Percentiles rank a stretch among this genome's conserved stretches.
These are phyloP conservation scores for Pithys albifrons DNA, from an alignment of 2,113 vertebrate genomes.

Conservation along the genomic window DNA sequence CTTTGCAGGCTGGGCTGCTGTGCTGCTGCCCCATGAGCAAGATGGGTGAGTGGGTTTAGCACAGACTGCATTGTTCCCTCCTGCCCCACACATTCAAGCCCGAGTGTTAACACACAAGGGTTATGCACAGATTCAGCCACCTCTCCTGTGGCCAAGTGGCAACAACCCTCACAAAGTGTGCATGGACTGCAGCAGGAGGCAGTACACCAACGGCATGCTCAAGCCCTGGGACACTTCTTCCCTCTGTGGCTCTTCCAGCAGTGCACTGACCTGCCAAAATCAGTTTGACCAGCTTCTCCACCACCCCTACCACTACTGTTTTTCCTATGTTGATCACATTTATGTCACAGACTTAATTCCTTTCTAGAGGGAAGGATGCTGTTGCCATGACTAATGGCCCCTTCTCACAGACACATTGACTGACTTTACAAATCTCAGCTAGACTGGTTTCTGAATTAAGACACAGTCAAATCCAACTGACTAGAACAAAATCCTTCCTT, in stretches of 20 bases:
- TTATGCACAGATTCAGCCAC: accelerated
- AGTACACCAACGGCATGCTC: accelerated
- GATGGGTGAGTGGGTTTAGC: accelerated
- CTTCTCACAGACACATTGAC: accelerated
- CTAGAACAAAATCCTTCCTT: too few relatives aligned
- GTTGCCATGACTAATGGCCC: not conserved
- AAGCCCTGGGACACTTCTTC: not conserved
- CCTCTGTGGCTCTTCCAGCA: not conserved
- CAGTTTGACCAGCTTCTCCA: not conserved
- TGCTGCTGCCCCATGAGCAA: accelerated
- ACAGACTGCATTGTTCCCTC: accelerated
- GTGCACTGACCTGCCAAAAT: not conserved
- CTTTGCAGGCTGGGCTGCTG: not conserved
- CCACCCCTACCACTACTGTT: not conserved
- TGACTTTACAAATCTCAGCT: not conserved
- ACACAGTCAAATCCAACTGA: too few relatives aligned
- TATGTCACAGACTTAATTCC: not conserved
- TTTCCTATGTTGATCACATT: not conserved
- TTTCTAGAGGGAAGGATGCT: not conserved
- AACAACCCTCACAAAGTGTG: accelerated
- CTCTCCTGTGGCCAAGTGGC: not conserved
- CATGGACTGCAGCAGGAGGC: not conserved
- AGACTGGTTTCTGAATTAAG: not conserved
- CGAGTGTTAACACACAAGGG: accelerated
- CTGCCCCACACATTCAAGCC: not conserved